These are phyloP conservation scores for Drosophila willistoni DNA, from an alignment of 1,140 invertebrate genomes.

Conservation along the genomic window DNA sequence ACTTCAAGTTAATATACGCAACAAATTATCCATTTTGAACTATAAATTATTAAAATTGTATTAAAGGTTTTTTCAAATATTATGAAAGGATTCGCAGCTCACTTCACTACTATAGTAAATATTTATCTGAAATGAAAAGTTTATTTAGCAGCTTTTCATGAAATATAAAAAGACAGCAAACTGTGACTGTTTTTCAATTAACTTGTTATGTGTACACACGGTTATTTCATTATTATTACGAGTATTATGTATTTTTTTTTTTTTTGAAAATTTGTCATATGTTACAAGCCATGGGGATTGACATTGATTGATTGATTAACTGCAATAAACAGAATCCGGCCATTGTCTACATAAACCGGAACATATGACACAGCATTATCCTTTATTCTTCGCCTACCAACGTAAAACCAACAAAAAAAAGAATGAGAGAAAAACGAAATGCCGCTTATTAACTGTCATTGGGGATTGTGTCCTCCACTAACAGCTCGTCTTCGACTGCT, in stretches of 20 bases:
- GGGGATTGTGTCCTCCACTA: neutral
- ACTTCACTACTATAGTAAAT: too few relatives aligned
- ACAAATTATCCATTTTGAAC: too few relatives aligned
- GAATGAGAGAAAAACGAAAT: constrained; percentile 4
- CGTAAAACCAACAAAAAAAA: constrained; percentile 1
- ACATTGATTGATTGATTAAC: constrained; percentile 14
- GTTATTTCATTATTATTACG: neutral
- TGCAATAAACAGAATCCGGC: constrained; percentile 8
- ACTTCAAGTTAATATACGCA: too few relatives aligned
- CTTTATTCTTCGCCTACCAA: constrained; percentile 6
- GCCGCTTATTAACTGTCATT: constrained; percentile 45
- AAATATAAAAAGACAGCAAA: neutral
- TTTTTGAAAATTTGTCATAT: constrained; percentile 7
- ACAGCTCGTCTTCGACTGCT: neutral
- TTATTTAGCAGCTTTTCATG: neutral
- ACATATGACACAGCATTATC: constrained; percentile 12
- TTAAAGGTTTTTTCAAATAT: too few relatives aligned
- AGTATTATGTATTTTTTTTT: neutral
- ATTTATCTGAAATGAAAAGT: neutral
- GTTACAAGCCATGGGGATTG: neutral
- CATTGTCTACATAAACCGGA: constrained; percentile 4
- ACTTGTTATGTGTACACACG: constrained; percentile 3
- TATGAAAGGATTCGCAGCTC: too few relatives aligned
- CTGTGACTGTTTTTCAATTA: constrained; percentile 8
- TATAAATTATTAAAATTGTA: too few relatives aligned